These are phyloP conservation scores for Diplodus puntazzo DNA, from an alignment of 2,797 vertebrate species.

Conservation along the genomic window DNA sequence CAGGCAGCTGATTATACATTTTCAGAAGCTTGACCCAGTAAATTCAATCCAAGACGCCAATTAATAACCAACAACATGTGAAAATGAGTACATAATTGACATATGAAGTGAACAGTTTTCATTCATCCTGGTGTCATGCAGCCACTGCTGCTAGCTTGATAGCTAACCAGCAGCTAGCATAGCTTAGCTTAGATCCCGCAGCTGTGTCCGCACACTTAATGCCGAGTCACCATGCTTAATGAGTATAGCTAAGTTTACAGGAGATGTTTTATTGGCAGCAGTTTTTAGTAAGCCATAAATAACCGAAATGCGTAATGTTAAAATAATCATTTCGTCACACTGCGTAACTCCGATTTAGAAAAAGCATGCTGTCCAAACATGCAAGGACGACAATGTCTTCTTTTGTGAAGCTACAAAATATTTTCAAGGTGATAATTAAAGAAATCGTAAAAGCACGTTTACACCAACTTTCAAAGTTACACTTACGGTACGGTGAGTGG, in stretches of 20 bases:
- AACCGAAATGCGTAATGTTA: background rate
- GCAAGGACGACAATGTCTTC: background rate
- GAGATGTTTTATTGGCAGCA: accelerated
- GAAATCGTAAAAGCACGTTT: accelerated
- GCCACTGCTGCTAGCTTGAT: constrained; percentile 28
- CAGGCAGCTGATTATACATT: background rate
- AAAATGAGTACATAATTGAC: accelerated
- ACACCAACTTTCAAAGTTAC: accelerated
- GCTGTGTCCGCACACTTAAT: background rate
- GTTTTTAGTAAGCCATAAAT: background rate
- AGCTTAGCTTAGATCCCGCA: constrained; percentile 37
- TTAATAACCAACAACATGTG: too few relatives aligned
- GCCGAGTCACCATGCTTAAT: accelerated
- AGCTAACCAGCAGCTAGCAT: constrained; percentile 66
- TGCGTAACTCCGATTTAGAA: constrained; percentile 9
- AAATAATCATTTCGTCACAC: background rate
- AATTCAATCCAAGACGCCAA: background rate
- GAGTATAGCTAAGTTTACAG: accelerated
- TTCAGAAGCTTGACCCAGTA: accelerated
- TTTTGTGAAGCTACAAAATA: background rate
- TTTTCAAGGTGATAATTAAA: background rate
- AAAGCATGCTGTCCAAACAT: constrained; percentile 13
- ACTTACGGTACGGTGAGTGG: constrained; percentile 49
- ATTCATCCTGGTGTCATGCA: constrained; percentile 8
- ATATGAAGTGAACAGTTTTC: background rate